Conservation (phyloP, 1,140 invertebrate species). For the Drosophila yakuba region DNA sequence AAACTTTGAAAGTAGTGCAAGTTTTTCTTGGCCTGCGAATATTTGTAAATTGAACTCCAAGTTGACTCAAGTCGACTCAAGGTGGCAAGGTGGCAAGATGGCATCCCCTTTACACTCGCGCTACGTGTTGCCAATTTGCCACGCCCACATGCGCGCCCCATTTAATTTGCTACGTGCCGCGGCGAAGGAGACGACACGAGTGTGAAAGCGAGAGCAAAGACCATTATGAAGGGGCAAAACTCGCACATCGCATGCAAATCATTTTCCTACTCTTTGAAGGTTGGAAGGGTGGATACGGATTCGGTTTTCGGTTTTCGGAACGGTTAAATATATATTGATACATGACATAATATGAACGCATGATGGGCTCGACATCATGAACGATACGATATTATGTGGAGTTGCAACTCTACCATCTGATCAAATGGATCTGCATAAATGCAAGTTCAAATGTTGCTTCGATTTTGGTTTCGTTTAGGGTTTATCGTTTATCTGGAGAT, state of each 20-base stretch:
- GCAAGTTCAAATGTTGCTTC: slow-evolving; percentile 81
- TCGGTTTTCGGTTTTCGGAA: not conserved
- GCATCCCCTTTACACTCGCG: slow-evolving; percentile 19
- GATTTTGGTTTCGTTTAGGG: slow-evolving; percentile 48
- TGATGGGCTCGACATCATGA: slow-evolving; percentile 72
- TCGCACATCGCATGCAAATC: slow-evolving; percentile 65
- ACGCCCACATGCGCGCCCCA: slow-evolving; percentile 52
- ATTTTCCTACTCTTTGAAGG: slow-evolving; percentile 18
- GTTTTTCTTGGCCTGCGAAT: slow-evolving; percentile 58
- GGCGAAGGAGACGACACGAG: slow-evolving; percentile 20
- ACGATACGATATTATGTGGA: slow-evolving; percentile 84
- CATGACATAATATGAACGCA: slow-evolving; percentile 81
- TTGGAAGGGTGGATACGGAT: slow-evolving; percentile 16
- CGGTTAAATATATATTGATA: slow-evolving; percentile 38
- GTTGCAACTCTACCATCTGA: slow-evolving; percentile 85
- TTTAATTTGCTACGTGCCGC: slow-evolving; percentile 75
- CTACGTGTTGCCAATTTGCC: slow-evolving; percentile 73
- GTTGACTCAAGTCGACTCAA: slow-evolving; percentile 37
- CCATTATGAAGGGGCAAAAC: slow-evolving; percentile 23
- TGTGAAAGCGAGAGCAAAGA: not conserved
- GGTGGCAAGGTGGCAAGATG: not conserved
- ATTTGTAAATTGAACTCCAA: slow-evolving; percentile 74
- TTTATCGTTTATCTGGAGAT: slow-evolving; percentile 53
- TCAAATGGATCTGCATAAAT: slow-evolving; percentile 81
- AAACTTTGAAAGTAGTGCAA: slow-evolving; percentile 66